Conservation (phyloP, 2,888 invertebrate species). For the Pteria penguin region DNA sequence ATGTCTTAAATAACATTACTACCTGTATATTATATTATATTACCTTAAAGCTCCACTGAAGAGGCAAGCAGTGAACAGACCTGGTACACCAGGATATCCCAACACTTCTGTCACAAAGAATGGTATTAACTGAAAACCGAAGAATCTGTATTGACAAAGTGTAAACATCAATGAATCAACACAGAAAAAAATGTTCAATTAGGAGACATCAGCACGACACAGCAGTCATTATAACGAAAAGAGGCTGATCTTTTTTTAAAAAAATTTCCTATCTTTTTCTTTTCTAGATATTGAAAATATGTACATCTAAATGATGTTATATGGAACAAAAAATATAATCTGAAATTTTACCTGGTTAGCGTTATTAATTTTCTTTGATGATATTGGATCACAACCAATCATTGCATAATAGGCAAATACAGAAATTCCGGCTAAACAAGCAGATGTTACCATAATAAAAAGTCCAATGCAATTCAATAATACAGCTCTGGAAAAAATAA, state of each 20-base stretch:
- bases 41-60: conserved; percentile 60
- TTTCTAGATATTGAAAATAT: too few species aligned
- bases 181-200: too few species aligned
- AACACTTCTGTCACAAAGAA: conserved; percentile 57
- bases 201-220: too few species aligned
- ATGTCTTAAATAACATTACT: too few species aligned
- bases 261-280: too few species aligned
- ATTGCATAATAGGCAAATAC: conserved; percentile 45
- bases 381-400: conserved; percentile 46
- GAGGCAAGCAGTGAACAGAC: conserved; percentile 57
- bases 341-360: conserved; percentile 28
- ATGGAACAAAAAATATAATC: neutral
- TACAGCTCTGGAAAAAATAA: conserved; percentile 28
- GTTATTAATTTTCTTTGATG: conserved; percentile 37
- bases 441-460: conserved; percentile 30
- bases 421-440: conserved; percentile 88
- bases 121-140: conserved; percentile 50
- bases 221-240: too few species aligned
- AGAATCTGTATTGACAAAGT: too few species aligned
- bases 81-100: conserved; percentile 57
- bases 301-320: too few species aligned
- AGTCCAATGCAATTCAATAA: conserved; percentile 30
- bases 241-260: too few species aligned
- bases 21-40: too few species aligned
- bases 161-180: too few species aligned